Evolutionary conservation across 2,113 vertebrate species (phyloP).

Genomic region (Tonatia bakeri): DNA sequence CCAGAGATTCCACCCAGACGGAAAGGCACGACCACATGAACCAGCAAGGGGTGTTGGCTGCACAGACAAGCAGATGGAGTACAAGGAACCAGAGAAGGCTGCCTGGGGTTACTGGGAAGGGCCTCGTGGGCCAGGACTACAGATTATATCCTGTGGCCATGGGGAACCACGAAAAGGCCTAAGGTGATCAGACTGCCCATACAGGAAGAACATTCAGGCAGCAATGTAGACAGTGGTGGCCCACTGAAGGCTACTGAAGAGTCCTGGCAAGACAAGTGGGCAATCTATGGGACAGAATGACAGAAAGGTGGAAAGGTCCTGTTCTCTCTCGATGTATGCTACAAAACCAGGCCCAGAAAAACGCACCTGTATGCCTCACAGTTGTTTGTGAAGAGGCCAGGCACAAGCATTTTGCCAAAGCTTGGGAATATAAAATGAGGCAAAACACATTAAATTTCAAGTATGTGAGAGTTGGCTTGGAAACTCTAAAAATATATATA

Average conservation of each 20-base stretch:
- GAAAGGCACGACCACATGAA: neutral
- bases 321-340: neutral
- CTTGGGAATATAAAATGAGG: neutral
- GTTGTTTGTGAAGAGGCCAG: neutral
- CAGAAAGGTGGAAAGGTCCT: no score
- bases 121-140: neutral
- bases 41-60: neutral
- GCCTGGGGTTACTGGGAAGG: neutral
- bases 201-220: neutral
- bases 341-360: neutral
- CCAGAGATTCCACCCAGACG: neutral
- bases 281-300: neutral
- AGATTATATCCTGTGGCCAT: neutral
- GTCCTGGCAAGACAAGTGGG: neutral
- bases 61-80: no score
- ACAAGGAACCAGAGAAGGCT: neutral
- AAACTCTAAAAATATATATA: neutral
- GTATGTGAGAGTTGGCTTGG: neutral
- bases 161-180: neutral
- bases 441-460: neutral
- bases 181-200: neutral
- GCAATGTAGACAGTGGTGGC: neutral
- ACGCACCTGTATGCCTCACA: accelerated
- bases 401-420: neutral
- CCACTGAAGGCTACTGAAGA: neutral